Conservation (phyloP, 2,797 vertebrate species). For the Luscinia megarhynchos region DNA sequence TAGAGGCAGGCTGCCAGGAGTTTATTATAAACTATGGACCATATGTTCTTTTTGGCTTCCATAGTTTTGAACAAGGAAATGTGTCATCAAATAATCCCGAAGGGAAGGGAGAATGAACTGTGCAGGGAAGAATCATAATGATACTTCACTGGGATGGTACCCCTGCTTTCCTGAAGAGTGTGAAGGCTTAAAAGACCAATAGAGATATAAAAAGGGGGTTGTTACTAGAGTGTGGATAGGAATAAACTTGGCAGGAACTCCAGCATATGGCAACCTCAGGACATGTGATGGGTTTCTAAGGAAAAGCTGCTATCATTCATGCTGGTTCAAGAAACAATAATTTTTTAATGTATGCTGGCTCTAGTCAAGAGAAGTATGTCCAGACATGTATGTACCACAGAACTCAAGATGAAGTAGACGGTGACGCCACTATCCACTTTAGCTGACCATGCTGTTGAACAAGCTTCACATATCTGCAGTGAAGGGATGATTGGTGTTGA, state of each 20-base stretch:
- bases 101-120: conserved; percentile 10
- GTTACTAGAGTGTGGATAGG: conserved; percentile 2
- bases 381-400: neutral
- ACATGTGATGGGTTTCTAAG: neutral
- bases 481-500: accelerated
- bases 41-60: conserved; percentile 65
- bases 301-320: conserved; percentile 1
- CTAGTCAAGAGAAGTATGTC: neutral
- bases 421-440: neutral
- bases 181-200: conserved; percentile 25
- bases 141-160: neutral
- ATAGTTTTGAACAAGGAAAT: conserved; percentile 53
- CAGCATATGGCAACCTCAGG: conserved; percentile 15
- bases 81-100: conserved; percentile 50
- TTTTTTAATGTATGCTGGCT: neutral
- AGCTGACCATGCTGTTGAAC: neutral
- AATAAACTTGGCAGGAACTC: conserved; percentile 41
- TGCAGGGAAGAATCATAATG: neutral
- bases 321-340: neutral
- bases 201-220: neutral
- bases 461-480: neutral
- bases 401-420: neutral
- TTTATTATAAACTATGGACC: conserved; percentile 58
- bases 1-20: conserved; percentile 60
- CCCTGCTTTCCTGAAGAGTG: conserved; percentile 43